These are phyloP conservation scores for Pavo muticus DNA, from an alignment of 2,113 vertebrate species.

Conservation along the genomic window DNA sequence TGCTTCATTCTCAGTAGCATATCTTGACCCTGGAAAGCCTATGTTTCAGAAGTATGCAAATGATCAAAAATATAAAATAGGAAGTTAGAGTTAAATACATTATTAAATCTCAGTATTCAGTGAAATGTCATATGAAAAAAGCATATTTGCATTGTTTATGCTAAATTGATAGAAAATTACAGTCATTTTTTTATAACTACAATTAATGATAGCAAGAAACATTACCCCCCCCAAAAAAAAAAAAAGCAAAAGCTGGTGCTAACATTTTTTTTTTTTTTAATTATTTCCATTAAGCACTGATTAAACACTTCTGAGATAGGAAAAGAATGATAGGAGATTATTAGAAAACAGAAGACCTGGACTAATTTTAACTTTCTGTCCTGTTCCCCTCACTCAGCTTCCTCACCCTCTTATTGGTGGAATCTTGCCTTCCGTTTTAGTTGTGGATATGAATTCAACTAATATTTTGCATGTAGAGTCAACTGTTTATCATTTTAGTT, in stretches of 20 bases:
- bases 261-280: not conserved
- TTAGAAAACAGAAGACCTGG: not conserved
- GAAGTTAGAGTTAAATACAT: not conserved
- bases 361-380: not conserved
- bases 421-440: not conserved
- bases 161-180: not conserved
- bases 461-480: not conserved
- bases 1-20: not conserved
- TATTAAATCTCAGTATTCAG: not conserved
- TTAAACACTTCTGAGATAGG: not conserved
- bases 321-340: not conserved
- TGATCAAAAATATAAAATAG: not conserved
- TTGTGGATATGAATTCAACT: not conserved
- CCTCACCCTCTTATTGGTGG: not conserved
- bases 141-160: not conserved
- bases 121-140: slow-evolving; percentile 25
- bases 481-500: not conserved
- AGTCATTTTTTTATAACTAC: not conserved
- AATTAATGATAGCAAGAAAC: not conserved
- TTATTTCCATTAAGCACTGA: not conserved
- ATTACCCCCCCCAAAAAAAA: not conserved
- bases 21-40: not conserved
- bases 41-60: not conserved
- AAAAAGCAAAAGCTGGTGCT: not conserved
- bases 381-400: not conserved